Evolutionary conservation across 2,113 vertebrate species (phyloP).

Genomic region (Chloropsis cyanopogon): DNA sequence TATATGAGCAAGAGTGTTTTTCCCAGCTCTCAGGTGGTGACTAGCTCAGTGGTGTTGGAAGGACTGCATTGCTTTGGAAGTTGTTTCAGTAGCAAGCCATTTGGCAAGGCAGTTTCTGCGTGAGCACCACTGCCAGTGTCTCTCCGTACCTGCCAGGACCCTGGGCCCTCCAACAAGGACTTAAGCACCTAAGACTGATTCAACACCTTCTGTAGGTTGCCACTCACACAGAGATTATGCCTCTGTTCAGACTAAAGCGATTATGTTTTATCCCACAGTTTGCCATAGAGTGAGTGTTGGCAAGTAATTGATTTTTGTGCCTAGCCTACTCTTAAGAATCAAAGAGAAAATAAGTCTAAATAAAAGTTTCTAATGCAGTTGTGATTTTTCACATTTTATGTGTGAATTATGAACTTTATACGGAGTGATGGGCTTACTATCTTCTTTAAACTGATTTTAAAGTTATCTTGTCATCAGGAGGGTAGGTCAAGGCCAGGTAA

Average conservation of each 20-base stretch:
- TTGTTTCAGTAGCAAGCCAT: not conserved
- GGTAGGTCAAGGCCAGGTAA: not conserved
- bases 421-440: not conserved
- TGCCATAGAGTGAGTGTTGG: rapidly evolving
- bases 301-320: not conserved
- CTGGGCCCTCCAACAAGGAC: rapidly evolving
- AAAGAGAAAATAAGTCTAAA: not conserved
- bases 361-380: not conserved
- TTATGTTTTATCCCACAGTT: not conserved
- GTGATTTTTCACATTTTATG: not conserved
- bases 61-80: rapidly evolving
- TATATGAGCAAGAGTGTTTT: not conserved
- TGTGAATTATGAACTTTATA: not conserved
- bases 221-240: not conserved
- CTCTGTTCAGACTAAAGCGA: not conserved
- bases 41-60: not conserved
- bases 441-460: not conserved
- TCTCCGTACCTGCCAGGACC: rapidly evolving
- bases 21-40: not conserved
- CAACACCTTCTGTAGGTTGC: not conserved
- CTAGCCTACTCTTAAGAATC: not conserved
- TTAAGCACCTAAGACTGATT: not conserved
- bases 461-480: not conserved
- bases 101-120: not conserved
- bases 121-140: not conserved